phyloP scores from a whole-genome alignment of 2,113 vertebrate species.

The Corvus cornix region DNA sequence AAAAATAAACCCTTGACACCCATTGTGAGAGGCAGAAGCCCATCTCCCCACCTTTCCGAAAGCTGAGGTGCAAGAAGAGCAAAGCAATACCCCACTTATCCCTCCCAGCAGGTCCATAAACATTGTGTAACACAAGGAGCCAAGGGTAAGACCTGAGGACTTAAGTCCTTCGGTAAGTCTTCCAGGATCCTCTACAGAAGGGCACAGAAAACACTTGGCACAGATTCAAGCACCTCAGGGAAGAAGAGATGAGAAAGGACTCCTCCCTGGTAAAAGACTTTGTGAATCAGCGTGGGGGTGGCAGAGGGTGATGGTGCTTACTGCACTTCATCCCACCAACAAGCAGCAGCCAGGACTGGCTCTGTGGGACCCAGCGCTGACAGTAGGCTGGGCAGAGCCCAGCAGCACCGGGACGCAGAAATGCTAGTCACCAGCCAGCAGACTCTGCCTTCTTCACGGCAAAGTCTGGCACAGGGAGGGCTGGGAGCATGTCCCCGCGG shows the following conservation, averaged over 20 bases:
- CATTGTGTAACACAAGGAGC: neutral
- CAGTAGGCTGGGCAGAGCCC: neutral
- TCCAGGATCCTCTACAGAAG: neutral
- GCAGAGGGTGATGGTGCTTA: neutral
- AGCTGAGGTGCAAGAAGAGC: neutral
- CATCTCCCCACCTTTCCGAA: neutral
- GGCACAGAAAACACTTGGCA: neutral
- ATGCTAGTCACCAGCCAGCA: neutral
- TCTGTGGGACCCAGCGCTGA: rapidly evolving
- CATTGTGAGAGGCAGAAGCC: neutral
- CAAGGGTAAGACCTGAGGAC: neutral
- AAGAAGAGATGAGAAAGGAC: neutral
- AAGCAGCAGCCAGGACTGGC: neutral
- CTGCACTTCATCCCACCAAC: neutral
- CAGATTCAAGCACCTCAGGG: neutral
- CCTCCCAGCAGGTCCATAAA: neutral
- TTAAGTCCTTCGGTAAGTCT: neutral
- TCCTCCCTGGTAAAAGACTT: neutral
- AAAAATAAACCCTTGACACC: neutral
- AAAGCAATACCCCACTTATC: neutral
- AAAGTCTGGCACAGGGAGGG: neutral
- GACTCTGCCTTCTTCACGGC: neutral
- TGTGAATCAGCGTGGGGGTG: rapidly evolving
- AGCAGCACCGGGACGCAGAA: neutral
- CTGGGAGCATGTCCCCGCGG: rapidly evolving